Percentiles rank a stretch among this genome's conserved stretches.
phyloP scores from a whole-genome alignment of 2,797 vertebrate genomes.

The Eidolon dupreanum region DNA sequence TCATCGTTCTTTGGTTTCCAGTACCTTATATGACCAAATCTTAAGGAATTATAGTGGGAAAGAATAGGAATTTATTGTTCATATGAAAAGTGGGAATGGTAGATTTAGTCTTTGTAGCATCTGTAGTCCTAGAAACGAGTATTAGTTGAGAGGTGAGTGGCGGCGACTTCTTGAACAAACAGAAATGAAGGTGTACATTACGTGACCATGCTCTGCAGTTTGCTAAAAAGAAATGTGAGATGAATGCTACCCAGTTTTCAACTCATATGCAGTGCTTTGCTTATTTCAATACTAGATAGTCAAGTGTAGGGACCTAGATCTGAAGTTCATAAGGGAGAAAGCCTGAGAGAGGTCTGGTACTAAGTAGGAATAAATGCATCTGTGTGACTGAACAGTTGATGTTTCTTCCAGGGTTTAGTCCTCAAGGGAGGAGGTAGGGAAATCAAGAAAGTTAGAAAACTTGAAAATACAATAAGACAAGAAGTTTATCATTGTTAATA shows the following conservation, averaged over 20 bases:
- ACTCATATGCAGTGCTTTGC: not conserved
- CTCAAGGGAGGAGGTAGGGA: not conserved
- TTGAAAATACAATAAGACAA: conserved; percentile 36
- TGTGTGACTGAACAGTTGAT: not conserved
- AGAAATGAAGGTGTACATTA: not conserved
- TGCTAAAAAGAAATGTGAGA: not conserved
- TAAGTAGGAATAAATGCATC: not conserved
- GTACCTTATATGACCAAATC: not conserved
- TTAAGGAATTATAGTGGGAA: not conserved
- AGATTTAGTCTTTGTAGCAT: not conserved
- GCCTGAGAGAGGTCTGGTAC: not conserved
- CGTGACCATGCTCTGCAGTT: not conserved
- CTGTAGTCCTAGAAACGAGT: not conserved
- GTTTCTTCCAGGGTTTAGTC: not conserved
- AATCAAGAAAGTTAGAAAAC: conserved; percentile 7
- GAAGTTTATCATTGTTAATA: conserved; percentile 30
- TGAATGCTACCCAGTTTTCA: not conserved
- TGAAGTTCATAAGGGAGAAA: not conserved
- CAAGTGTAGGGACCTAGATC: not conserved
- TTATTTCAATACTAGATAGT: not conserved
- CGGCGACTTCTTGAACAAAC: not conserved
- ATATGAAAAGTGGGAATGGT: not conserved
- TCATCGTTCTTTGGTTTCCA: not conserved
- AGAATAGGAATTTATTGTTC: not conserved
- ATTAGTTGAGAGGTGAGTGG: not conserved